A percentile compares a stretch with the other conserved stretches of the same genome.
These are phyloP conservation scores for Drosophila novamexicana DNA, from an alignment of 1,140 invertebrate species.

Conservation along the genomic window DNA sequence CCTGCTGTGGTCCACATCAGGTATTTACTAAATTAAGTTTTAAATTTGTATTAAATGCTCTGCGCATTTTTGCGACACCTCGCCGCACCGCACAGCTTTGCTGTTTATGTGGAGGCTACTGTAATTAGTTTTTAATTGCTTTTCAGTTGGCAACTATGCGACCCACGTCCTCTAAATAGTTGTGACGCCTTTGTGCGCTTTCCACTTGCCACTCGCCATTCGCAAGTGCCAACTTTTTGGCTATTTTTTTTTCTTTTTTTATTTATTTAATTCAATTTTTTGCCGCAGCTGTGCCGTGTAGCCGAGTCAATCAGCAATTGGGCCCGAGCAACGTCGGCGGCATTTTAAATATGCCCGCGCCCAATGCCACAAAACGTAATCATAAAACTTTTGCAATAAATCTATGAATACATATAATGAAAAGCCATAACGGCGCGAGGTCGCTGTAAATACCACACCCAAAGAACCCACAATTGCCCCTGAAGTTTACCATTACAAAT, in stretches of 20 bases:
- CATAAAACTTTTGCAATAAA: conserved; percentile 78
- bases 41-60: conserved; percentile 81
- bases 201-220: conserved; percentile 14
- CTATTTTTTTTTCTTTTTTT: neutral
- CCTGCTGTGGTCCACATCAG: conserved; percentile 41
- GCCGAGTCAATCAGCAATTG: conserved; percentile 64
- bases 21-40: conserved; percentile 80
- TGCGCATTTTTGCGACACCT: conserved; percentile 59
- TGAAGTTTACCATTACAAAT: conserved; percentile 45
- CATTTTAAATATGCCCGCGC: conserved; percentile 42
- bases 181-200: conserved; percentile 39
- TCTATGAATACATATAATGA: conserved; percentile 69
- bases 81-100: neutral
- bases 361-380: conserved; percentile 59
- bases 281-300: conserved; percentile 37
- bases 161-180: conserved; percentile 54
- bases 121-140: conserved; percentile 82
- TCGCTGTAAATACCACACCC: neutral
- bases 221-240: conserved; percentile 33
- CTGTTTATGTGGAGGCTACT: conserved; percentile 51
- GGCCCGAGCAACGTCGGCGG: conserved; percentile 25
- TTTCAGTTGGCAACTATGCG: conserved; percentile 66
- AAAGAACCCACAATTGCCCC: neutral
- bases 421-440: conserved; percentile 32
- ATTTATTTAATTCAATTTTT: conserved; percentile 9